Conservation (phyloP, 2,113 vertebrate species). For the Lethenteron camtschaticum region DNA sequence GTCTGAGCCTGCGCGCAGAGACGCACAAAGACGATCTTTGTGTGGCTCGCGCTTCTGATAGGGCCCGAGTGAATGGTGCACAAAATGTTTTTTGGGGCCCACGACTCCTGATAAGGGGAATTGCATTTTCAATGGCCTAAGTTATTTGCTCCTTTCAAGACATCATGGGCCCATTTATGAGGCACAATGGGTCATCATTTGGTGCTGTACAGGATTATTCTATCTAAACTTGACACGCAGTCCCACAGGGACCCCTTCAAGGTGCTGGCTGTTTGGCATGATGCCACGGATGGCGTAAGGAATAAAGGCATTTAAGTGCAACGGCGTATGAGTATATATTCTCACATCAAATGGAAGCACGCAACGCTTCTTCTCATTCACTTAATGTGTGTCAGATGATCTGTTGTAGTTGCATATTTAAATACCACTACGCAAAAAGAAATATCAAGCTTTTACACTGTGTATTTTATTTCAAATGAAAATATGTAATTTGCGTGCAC, state of each 20-base stretch:
- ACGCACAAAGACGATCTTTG: background rate
- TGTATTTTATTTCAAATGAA: background rate
- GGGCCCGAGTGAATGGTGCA: background rate
- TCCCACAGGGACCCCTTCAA: background rate
- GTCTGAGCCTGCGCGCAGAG: background rate
- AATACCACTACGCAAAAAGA: too few species aligned
- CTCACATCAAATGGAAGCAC: too few species aligned
- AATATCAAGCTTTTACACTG: too few species aligned
- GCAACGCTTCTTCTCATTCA: too few species aligned
- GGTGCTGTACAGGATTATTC: slow-evolving; percentile 2
- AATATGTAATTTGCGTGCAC: background rate
- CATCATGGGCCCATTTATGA: slow-evolving; percentile 3
- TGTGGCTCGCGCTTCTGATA: slow-evolving; percentile 1
- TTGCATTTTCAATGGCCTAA: slow-evolving; percentile 5
- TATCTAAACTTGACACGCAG: slow-evolving; percentile 4
- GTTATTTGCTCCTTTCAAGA: slow-evolving; percentile 4
- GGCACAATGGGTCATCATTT: slow-evolving; percentile 1
- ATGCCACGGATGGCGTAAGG: background rate
- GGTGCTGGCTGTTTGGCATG: slow-evolving; percentile 1
- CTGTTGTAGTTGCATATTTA: too few species aligned
- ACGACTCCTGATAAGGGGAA: slow-evolving; percentile 5
- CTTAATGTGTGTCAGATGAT: too few species aligned
- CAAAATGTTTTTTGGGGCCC: background rate
- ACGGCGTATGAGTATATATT: too few species aligned
- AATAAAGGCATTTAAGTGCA: too few species aligned